phyloP scores from a whole-genome alignment of 1,140 invertebrate species.

The Hyphantria cunea region DNA sequence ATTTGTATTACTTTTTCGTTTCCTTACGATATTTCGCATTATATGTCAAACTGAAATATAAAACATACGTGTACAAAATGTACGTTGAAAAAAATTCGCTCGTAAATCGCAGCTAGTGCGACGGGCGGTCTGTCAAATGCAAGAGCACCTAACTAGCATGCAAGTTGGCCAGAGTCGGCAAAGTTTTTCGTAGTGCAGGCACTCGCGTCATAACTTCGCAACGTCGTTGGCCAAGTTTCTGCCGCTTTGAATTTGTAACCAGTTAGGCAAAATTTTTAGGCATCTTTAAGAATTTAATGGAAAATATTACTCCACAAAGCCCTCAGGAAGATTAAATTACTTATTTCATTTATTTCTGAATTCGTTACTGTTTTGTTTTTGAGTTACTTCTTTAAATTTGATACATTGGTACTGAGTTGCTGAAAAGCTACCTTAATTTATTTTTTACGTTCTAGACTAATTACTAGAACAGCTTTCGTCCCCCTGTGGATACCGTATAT shows the following conservation, averaged over 20 bases:
- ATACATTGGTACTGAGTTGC: no score
- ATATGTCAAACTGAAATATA: no score
- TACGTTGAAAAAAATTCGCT: background rate
- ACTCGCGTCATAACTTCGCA: constrained; percentile 25
- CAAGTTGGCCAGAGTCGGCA: constrained; percentile 3
- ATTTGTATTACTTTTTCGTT: no score
- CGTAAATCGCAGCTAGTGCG: background rate
- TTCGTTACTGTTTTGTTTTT: background rate
- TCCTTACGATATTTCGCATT: no score
- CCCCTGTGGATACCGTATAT: no score
- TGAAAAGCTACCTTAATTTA: no score
- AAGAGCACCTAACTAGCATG: constrained; percentile 10
- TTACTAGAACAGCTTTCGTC: no score
- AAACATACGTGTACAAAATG: no score
- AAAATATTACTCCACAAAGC: background rate
- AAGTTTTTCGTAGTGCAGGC: constrained; percentile 22
- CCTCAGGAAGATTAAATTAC: background rate
- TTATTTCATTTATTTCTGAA: background rate
- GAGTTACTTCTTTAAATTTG: no score
- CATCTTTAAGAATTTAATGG: background rate
- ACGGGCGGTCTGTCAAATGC: constrained; percentile 3
- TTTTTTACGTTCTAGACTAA: no score
- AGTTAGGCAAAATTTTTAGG: background rate
- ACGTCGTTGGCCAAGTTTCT: constrained; percentile 9
- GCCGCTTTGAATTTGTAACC: constrained; percentile 16